phyloP scores from a whole-genome alignment of 2,888 invertebrate species.

The Antheraea yamamai region DNA sequence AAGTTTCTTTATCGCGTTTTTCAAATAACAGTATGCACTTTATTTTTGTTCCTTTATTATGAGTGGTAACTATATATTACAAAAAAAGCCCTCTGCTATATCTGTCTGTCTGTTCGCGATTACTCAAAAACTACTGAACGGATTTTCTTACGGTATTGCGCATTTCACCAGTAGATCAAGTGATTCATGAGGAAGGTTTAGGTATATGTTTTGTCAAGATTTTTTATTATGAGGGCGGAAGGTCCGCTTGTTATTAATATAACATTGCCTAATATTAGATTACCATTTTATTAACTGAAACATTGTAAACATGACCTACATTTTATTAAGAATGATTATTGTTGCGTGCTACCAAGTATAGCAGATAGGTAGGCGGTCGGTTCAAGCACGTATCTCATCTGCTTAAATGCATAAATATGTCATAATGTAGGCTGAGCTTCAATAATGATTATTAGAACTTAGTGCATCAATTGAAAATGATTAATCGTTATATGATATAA shows the following conservation, averaged over 20 bases:
- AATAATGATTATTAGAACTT: constrained; percentile 8
- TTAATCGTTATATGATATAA: not conserved
- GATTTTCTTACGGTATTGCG: no score
- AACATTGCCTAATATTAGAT: not conserved
- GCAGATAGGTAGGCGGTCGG: constrained; percentile 15
- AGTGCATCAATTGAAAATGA: not conserved
- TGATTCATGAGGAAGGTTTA: no score
- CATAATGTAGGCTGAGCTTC: constrained; percentile 16
- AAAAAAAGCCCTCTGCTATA: no score
- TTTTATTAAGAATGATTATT: not conserved
- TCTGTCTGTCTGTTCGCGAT: no score
- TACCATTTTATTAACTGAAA: not conserved
- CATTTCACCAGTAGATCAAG: no score
- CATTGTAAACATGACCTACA: not conserved
- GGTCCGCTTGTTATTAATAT: not conserved
- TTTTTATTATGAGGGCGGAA: no score
- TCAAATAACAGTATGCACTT: no score
- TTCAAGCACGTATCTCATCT: constrained; percentile 14
- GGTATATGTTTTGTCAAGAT: no score
- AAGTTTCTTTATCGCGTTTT: no score
- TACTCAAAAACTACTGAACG: no score
- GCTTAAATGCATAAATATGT: constrained; percentile 16
- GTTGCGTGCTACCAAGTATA: not conserved
- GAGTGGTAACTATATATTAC: no score
- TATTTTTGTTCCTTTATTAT: no score